Base-by-base conservation (phyloP, 2,113 vertebrate genomes). In the Sylvilagus bachmani region DNA sequence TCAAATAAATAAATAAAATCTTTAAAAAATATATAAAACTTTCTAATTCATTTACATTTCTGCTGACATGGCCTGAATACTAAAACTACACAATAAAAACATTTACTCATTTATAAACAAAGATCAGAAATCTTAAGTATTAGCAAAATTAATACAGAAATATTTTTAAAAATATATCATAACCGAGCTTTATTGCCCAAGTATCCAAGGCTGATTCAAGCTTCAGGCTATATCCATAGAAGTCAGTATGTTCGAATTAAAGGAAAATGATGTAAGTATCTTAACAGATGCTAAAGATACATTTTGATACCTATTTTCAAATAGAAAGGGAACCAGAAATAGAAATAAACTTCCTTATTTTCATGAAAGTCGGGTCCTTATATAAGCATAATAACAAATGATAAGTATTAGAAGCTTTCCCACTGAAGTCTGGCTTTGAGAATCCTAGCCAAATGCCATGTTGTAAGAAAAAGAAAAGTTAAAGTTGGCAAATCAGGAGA, bases 241-340 rank as follows among this genome's bases (percentile, higher is more conserved):
- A 83, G 25, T 88, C 44, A 44, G 36, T 83, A 89, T 77, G 33
- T 88, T 95, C 29, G 88, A 83, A 92, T 89, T 75, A 75, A 77
- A 82, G 21, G 75, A 93, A 90, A 88, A 82, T 71, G 27, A 86
- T 53, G 67, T 55, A 81, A 82, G 67, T 87, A 81, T 81, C 38
- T 86, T 91, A 75, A 84, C 38, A 85, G 66, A 44, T 38, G 21
- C 21, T 71, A 94, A 83, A 88, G 75, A 69, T 77, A 38, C 10
- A 38, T 69, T 95, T 61, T 82, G 69, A 61, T 14, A 87, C 17
- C 51, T 55, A 2, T 77, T 84, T 93, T 89, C 69, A n/a, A 69
- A 33, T 69, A 88, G n/a, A 92, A 87, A 91, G 36, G 75, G 83
- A 62, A 75, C 27, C 64, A 55, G 53, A 80, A 49, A 9, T 82